These are phyloP conservation scores for Salmo trutta DNA, from an alignment of 2,797 vertebrate species.

Conservation along the genomic window DNA sequence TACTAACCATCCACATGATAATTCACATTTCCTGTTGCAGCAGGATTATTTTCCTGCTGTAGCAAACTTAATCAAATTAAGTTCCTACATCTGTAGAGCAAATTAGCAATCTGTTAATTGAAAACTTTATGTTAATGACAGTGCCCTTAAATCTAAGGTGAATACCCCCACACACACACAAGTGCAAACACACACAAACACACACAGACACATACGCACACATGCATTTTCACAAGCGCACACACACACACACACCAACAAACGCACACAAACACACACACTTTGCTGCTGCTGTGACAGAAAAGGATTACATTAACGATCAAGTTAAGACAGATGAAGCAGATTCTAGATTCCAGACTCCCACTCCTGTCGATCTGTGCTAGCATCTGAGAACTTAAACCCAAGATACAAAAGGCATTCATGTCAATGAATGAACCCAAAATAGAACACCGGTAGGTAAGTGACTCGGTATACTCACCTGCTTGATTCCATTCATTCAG, in stretches of 20 bases:
- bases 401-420: constrained; percentile 44
- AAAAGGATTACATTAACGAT: constrained; percentile 37
- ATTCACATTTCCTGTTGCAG: no score
- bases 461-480: constrained; percentile 73
- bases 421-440: constrained; percentile 38
- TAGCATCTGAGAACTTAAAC: constrained; percentile 39
- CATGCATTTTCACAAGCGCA: neutral
- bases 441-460: constrained; percentile 41
- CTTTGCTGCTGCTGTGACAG: constrained; percentile 37
- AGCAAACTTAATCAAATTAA: no score
- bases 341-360: neutral
- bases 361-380: constrained; percentile 23
- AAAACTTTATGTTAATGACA: constrained; percentile 63
- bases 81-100: no score
- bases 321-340: neutral
- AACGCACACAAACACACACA: constrained; percentile 51
- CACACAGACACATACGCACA: constrained; percentile 22
- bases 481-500: constrained; percentile 58
- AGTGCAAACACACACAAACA: neutral
- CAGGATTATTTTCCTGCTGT: no score
- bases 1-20: no score
- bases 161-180: constrained; percentile 5
- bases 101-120: constrained; percentile 54
- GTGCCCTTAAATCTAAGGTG: constrained; percentile 29
- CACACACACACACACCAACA: constrained; percentile 13